Base-by-base conservation (phyloP, 2,113 vertebrate species). In the Sinocyclocheilus anshuiensis region DNA sequence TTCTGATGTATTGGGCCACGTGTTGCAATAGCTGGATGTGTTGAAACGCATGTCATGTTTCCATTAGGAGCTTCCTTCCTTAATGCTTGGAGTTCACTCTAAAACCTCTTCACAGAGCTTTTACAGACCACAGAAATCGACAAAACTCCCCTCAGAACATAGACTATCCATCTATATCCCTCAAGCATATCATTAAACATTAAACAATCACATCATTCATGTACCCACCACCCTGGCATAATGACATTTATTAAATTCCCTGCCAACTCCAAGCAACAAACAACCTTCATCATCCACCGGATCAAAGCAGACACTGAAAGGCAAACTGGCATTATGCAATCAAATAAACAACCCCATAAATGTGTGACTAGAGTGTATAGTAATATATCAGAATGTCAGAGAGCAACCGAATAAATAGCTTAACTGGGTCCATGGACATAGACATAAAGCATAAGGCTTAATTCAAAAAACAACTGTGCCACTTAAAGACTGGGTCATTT, bases 1-100 rank as follows among this genome's bases (percentile, higher is more conserved):
- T 81, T 69, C n/a, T 87, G 88, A 87, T 81, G 83, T 86, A 88
- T 77, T 42, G 55, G 67, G 48, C 83, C 86, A 87, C 65, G 22
- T 89, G 89, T 85, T 76, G 57, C 63, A 45, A 39, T 78, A n/a
- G 18, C 59, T 65, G 81, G 87, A 75, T 71, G 8, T 50, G 76
- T 69, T 55, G 3, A 77, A 77, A 63, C 77, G 59, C 81, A 61
- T 4, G 63, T 85, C 84, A 84, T 84, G 61, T 65, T 71, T 81
- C 77, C 59, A 53, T 67, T 48, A 63, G 67, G 18, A 77, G 33
- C 77, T 69, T 61, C 59, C 55, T 84, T 55, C 26, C 63, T 59
- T 4, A 69, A 71, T 48, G 36, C 9, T 48, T 11, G 1, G 53
- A 2, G 39, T 13, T 87, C 69, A 84, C 55, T 33, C 82, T 48